Conservation (phyloP, 2,888 invertebrate species). For the Proisotoma minuta region DNA sequence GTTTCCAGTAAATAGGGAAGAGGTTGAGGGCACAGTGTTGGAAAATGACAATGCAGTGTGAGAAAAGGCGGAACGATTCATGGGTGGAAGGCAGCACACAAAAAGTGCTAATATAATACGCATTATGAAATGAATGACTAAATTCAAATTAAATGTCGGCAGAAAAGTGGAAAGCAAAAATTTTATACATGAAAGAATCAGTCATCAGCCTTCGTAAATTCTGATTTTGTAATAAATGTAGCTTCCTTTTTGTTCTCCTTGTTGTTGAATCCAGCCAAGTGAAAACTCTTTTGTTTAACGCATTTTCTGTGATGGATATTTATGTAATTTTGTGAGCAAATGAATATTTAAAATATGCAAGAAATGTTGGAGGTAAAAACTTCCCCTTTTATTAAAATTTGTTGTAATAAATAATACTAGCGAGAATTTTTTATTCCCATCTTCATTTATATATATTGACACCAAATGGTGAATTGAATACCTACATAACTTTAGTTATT, state of each 20-base stretch:
- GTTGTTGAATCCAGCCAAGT: conserved; percentile 10
- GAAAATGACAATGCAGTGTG: background rate
- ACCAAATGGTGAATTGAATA: no score
- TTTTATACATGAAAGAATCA: background rate
- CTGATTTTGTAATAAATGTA: conserved; percentile 5
- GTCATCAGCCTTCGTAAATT: background rate
- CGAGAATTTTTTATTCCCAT: no score
- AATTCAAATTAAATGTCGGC: background rate
- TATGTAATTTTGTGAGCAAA: no score
- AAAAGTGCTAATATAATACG: background rate
- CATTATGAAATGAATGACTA: background rate
- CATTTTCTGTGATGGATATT: conserved; percentile 16
- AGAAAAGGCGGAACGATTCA: background rate
- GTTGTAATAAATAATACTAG: no score
- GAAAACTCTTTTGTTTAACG: conserved; percentile 39
- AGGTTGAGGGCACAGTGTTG: background rate
- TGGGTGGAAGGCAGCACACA: background rate
- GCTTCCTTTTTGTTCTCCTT: conserved; percentile 6
- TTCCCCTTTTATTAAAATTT: no score
- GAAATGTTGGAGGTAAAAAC: background rate
- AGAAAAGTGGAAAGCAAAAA: background rate
- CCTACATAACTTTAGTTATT: no score
- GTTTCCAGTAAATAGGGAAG: conserved; percentile 1
- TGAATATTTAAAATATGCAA: background rate
- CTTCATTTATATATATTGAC: no score